A percentile compares a stretch with the other conserved stretches of the same genome.
These are phyloP conservation scores for Petrocephalus zakoni DNA, from an alignment of 2,113 vertebrate species.

Conservation along the genomic window DNA sequence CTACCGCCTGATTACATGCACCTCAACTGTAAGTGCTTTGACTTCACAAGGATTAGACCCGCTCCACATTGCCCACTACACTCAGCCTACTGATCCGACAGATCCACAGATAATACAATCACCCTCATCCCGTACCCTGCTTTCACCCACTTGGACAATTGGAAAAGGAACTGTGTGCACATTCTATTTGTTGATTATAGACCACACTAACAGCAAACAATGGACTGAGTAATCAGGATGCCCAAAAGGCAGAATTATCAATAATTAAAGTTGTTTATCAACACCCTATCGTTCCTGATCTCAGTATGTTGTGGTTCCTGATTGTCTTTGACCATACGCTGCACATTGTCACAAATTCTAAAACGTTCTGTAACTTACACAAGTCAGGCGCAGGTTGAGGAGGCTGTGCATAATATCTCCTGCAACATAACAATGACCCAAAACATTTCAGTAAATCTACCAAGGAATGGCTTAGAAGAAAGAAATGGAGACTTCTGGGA, in stretches of 20 bases:
- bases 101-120: not conserved
- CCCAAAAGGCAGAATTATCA: not conserved
- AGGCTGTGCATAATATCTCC: not conserved
- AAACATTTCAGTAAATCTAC: too few species aligned
- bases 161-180: not conserved
- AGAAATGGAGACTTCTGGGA: too few species aligned
- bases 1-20: not conserved
- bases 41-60: not conserved
- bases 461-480: too few species aligned
- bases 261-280: not conserved
- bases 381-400: not conserved
- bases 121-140: not conserved
- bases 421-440: not conserved
- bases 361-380: not conserved
- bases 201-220: not conserved
- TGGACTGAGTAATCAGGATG: not conserved
- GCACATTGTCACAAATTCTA: not conserved
- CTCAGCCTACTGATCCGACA: not conserved
- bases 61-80: not conserved
- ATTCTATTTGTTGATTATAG: not conserved
- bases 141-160: not conserved
- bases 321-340: not conserved
- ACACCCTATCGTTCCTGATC: not conserved
- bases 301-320: not conserved
- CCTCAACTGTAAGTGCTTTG: not conserved